These are phyloP conservation scores for Bubo blakistoni DNA, from an alignment of 2,113 vertebrate genomes.

Conservation along the genomic window DNA sequence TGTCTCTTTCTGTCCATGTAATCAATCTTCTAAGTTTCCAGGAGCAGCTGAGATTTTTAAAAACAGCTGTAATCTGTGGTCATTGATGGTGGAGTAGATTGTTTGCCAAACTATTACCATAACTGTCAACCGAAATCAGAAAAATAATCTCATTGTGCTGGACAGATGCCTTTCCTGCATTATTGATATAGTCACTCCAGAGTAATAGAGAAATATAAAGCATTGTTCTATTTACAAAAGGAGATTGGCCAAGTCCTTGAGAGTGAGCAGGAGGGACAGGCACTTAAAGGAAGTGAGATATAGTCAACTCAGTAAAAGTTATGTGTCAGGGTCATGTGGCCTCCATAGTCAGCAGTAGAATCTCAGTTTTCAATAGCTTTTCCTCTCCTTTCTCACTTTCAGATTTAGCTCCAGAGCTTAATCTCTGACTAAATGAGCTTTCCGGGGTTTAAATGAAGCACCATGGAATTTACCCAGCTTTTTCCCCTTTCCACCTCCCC, in stretches of 20 bases:
- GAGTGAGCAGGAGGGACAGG: conserved; percentile 91
- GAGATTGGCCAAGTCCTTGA: conserved; percentile 98
- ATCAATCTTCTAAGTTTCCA: conserved; percentile 90
- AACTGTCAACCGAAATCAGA: conserved; percentile 97
- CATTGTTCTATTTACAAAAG: conserved; percentile 99
- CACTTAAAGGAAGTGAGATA: conserved; percentile 95
- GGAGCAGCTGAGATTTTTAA: conserved; percentile 84
- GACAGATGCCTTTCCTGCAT: conserved; percentile 97
- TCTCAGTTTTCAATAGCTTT: conserved; percentile 57
- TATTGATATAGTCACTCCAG: conserved; percentile 95
- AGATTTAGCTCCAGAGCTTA: conserved; percentile 45
- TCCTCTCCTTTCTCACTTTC: conserved; percentile 39
- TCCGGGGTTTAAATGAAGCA: background rate
- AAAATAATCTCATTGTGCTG: conserved; percentile 96
- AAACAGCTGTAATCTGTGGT: conserved; percentile 96
- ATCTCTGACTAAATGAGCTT: conserved; percentile 44
- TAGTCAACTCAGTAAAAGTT: conserved; percentile 88
- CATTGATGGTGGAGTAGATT: conserved; percentile 94
- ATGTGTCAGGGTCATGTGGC: conserved; percentile 85
- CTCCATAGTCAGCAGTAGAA: conserved; percentile 70
- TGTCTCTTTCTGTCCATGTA: conserved; percentile 77
- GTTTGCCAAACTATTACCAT: conserved; percentile 99
- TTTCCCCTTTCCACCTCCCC: background rate
- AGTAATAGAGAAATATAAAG: conserved; percentile 97
- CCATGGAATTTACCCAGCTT: background rate